phyloP scores from a whole-genome alignment of 2,888 invertebrate genomes.

The Enchytraeus crypticus region DNA sequence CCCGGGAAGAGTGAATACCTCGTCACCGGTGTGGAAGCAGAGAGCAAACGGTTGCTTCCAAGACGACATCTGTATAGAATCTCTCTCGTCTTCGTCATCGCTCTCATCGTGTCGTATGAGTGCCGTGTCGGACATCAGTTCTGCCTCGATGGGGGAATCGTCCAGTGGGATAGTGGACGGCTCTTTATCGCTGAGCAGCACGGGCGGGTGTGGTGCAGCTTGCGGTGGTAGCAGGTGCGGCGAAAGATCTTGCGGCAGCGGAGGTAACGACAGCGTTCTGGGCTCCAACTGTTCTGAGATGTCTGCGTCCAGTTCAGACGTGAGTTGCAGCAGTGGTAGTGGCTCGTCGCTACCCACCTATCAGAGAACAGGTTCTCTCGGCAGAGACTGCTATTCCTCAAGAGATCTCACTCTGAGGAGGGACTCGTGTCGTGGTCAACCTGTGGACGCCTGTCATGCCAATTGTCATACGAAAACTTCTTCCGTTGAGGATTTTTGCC shows the following conservation, averaged over 20 bases:
- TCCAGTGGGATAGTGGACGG: too few relatives aligned
- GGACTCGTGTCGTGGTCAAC: background rate
- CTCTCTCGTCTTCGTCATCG: too few relatives aligned
- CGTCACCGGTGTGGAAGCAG: too few relatives aligned
- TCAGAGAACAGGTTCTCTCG: background rate
- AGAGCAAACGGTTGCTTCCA: too few relatives aligned
- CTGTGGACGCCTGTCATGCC: background rate
- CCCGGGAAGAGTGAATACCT: too few relatives aligned
- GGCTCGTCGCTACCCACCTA: background rate
- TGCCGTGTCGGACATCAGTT: constrained; percentile 5
- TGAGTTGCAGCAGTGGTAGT: background rate
- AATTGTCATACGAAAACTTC: too few relatives aligned
- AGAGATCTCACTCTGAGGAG: background rate
- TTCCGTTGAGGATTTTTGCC: too few relatives aligned
- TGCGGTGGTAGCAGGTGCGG: background rate
- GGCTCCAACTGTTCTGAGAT: too few relatives aligned
- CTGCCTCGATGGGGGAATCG: background rate
- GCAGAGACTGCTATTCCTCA: background rate
- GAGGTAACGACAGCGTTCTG: background rate
- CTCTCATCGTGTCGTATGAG: constrained; percentile 52
- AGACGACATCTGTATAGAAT: too few relatives aligned
- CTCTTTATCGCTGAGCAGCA: background rate
- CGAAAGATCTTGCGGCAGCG: background rate
- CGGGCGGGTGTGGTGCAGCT: background rate
- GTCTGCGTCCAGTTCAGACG: too few relatives aligned